Percentiles rank a stretch among this genome's conserved stretches.
These are phyloP conservation scores for Hiodon tergisus DNA, from an alignment of 2,113 vertebrate species.

Conservation along the genomic window DNA sequence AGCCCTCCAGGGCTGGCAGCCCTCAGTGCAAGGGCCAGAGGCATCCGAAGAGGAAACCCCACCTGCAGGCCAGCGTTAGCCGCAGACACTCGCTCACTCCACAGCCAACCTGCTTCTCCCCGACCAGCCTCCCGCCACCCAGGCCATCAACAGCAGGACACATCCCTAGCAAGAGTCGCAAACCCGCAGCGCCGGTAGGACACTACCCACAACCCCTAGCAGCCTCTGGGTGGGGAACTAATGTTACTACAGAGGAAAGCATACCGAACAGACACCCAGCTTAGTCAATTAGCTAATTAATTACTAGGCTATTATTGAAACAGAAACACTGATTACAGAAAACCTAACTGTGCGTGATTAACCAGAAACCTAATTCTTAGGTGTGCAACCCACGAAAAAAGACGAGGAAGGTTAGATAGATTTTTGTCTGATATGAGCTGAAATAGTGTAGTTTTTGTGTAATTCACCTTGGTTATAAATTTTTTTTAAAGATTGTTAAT, in stretches of 20 bases:
- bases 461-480: too few relatives aligned
- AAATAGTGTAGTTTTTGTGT: too few relatives aligned
- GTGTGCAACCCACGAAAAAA: too few relatives aligned
- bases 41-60: slow-evolving; percentile 45
- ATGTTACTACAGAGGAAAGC: not conserved
- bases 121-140: slow-evolving; percentile 32
- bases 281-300: too few relatives aligned
- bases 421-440: too few relatives aligned
- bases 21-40: slow-evolving; percentile 32
- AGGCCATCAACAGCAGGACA: slow-evolving; percentile 54
- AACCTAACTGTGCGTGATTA: too few relatives aligned
- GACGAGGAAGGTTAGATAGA: too few relatives aligned
- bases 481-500: too few relatives aligned
- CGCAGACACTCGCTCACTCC: slow-evolving; percentile 40
- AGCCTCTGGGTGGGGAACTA: not conserved
- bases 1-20: slow-evolving; percentile 32
- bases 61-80: slow-evolving; percentile 9
- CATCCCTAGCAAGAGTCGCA: slow-evolving; percentile 49
- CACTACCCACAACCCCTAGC: not conserved
- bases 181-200: slow-evolving; percentile 63
- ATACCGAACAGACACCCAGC: not conserved
- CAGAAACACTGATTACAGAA: too few relatives aligned
- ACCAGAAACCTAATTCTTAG: too few relatives aligned
- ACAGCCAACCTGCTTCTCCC: slow-evolving; percentile 13
- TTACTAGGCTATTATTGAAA: too few relatives aligned